phyloP scores from a whole-genome alignment of 2,888 invertebrate genomes.

The Tridacna crocea region DNA sequence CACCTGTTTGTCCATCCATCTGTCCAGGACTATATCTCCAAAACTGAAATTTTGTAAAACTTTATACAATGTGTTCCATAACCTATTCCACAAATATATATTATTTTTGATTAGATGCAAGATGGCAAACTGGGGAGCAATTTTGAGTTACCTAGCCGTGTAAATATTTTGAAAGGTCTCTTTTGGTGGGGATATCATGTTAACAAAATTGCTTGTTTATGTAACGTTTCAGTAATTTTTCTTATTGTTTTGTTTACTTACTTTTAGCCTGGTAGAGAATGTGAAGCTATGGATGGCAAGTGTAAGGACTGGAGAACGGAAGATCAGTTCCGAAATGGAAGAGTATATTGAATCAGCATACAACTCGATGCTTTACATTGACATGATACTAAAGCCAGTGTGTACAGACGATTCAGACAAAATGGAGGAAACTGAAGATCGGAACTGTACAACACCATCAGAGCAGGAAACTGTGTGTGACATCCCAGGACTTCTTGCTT shows the following conservation, averaged over 20 bases:
- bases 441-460: slow-evolving; percentile 10
- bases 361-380: slow-evolving; percentile 1
- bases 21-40: no score
- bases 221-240: no score
- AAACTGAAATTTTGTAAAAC: no score
- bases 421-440: not conserved
- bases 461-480: slow-evolving; percentile 27
- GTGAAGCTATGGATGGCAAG: not conserved
- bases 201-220: no score
- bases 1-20: no score
- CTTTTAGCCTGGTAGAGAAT: slow-evolving; percentile 6
- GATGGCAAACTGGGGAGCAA: no score
- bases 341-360: not conserved
- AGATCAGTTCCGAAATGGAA: not conserved
- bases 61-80: no score
- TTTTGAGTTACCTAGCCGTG: no score
- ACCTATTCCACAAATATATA: no score
- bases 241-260: not conserved
- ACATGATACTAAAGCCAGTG: slow-evolving; percentile 7
- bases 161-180: no score
- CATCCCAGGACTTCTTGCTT: not conserved
- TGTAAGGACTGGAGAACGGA: not conserved
- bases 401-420: slow-evolving; percentile 7
- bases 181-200: no score
- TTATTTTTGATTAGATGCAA: no score